Base-by-base conservation (phyloP, 2,888 invertebrate genomes). In the Andrena bicolor region DNA sequence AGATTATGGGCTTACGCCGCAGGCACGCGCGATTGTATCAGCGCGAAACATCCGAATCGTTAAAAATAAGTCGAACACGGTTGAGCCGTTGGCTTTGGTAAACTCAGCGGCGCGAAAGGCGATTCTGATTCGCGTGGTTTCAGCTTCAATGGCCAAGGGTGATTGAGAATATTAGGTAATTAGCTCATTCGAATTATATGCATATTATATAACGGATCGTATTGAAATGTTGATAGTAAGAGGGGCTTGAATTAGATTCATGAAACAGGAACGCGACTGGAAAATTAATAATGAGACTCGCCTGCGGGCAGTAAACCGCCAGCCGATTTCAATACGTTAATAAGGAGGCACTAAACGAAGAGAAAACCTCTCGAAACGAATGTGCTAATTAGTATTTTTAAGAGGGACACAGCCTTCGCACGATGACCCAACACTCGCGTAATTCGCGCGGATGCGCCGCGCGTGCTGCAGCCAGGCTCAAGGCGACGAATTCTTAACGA, bases 401-500 rank as follows among this genome's bases (percentile, higher is more conserved):
- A 56, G 49, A 16, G 53, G 23, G 30, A 16, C 41, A 61, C 79
- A 89, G 79, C 90, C 90, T 90, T 90, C 86, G 82, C 90, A 88
- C 84, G 81, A 82, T 90, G 85, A 90, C 87, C 88, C 72, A 86
- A 82, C 65, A n/a, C 13, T 73, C 73, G 41, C 35, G 74, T 58
- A 32, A 49, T 63, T 58, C 32, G 23, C 48, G 26, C 60, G 49
- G 51, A 53, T 70, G 64, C 78, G 69, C 71, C 79, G 5, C 60
- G 58, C 53, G 69, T 32, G 35, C 53, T 66, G 60, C 80, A 60
- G 23, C 48, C 71, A 41, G 41, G 61, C 61, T 49, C 56, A 71
- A 56, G 73, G 32, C 79, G 71, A 74, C 82, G 85, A 81, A 90
- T 87, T 84, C 86, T 85, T 88, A 86, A 90, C 86, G 88, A 86